These are phyloP conservation scores for Cylas formicarius DNA, from an alignment of 1,140 invertebrate species.

Conservation along the genomic window DNA sequence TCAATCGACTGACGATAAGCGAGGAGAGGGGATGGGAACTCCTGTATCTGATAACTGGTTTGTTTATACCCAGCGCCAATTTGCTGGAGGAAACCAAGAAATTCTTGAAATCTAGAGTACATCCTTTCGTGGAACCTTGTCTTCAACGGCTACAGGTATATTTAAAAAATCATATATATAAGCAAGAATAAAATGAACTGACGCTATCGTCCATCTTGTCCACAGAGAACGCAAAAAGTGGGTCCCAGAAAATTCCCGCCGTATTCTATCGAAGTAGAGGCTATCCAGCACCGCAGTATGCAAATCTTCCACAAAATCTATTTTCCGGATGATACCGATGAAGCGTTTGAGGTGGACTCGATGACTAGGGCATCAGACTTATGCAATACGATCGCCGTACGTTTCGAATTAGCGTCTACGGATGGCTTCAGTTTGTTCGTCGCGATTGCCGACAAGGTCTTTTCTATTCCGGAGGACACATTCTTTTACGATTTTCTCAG, in stretches of 20 bases:
- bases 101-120: slow-evolving; percentile 72
- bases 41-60: slow-evolving; percentile 82
- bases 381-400: slow-evolving; percentile 69
- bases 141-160: slow-evolving; percentile 71
- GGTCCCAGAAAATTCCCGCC: slow-evolving; percentile 80
- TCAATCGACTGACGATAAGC: slow-evolving; percentile 72
- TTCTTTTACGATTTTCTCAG: slow-evolving; percentile 95
- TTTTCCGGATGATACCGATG: slow-evolving; percentile 89
- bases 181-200: too few species aligned
- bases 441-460: slow-evolving; percentile 87
- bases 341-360: slow-evolving; percentile 71
- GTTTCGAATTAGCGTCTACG: slow-evolving; percentile 63
- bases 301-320: slow-evolving; percentile 92
- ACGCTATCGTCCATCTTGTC: not conserved
- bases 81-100: slow-evolving; percentile 54
- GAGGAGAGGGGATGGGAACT: slow-evolving; percentile 91
- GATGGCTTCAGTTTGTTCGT: slow-evolving; percentile 91
- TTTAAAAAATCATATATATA: too few species aligned
- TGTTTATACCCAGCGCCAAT: slow-evolving; percentile 65
- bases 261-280: slow-evolving; percentile 89
- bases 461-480: slow-evolving; percentile 84
- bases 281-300: slow-evolving; percentile 87
- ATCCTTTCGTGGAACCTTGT: slow-evolving; percentile 75
- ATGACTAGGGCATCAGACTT: slow-evolving; percentile 78
- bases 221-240: slow-evolving; percentile 53